Evolutionary conservation across 2,888 invertebrate genomes (phyloP).

Genomic region (Sylvicola cinctus): DNA sequence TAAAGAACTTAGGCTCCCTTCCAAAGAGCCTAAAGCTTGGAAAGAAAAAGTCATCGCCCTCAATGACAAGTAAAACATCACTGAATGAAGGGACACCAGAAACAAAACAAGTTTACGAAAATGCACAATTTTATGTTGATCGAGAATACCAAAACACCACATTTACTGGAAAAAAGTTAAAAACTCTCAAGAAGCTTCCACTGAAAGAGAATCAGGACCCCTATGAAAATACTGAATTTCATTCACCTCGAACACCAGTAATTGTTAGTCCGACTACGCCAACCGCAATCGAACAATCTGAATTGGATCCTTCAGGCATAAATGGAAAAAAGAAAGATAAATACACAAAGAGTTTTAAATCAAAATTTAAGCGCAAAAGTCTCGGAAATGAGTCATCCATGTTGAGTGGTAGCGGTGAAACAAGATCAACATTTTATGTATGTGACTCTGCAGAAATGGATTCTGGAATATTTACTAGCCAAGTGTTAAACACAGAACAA

Average conservation of each 20-base stretch:
- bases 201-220: no score
- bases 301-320: background rate
- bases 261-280: background rate
- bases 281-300: background rate
- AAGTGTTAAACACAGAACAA: constrained; percentile 3
- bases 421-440: constrained; percentile 51
- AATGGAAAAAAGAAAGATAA: constrained; percentile 21
- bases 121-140: constrained; percentile 4
- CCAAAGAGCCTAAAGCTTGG: constrained; percentile 21
- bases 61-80: constrained; percentile 5
- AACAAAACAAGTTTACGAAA: constrained; percentile 3
- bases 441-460: constrained; percentile 44
- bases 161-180: no score
- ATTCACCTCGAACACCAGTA: constrained; percentile 11
- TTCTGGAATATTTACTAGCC: constrained; percentile 32
- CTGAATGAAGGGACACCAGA: constrained; percentile 5
- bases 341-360: constrained; percentile 33
- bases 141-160: no score
- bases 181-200: no score
- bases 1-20: constrained; percentile 38
- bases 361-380: constrained; percentile 33
- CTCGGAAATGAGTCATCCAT: constrained; percentile 31
- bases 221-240: constrained; percentile 17
- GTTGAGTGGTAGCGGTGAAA: constrained; percentile 23
- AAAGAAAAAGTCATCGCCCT: constrained; percentile 11